Conservation (phyloP, 1,140 invertebrate species). For the Popillia japonica region DNA sequence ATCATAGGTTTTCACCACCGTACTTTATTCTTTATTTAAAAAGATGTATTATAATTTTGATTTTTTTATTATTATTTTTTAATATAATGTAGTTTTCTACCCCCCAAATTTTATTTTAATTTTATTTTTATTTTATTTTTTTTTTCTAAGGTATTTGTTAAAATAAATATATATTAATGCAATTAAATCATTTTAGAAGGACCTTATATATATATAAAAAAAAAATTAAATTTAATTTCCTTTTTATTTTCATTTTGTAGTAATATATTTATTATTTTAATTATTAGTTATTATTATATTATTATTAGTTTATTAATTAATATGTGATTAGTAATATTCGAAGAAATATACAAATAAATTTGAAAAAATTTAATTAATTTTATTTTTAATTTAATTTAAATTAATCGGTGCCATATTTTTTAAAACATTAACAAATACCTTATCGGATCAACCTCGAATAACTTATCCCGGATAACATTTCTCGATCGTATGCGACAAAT, state of each 20-base stretch:
- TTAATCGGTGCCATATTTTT: neutral
- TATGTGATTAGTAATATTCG: conserved; percentile 22
- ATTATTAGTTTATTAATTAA: conserved; percentile 31
- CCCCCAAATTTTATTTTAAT: no score
- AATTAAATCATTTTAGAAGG: neutral
- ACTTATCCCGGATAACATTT: no score
- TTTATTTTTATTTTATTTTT: neutral
- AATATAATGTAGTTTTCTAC: no score
- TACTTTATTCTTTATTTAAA: no score
- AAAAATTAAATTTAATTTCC: neutral
- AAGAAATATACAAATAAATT: conserved; percentile 18
- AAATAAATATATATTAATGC: neutral
- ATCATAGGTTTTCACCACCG: no score
- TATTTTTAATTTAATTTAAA: neutral
- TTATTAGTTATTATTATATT: conserved; percentile 25
- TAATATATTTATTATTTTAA: conserved; percentile 28
- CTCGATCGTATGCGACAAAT: no score
- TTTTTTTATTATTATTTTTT: no score
- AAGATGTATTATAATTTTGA: no score
- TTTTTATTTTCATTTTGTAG: neutral
- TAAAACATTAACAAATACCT: conserved; percentile 2
- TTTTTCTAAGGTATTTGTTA: conserved; percentile 25
- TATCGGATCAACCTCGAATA: neutral
- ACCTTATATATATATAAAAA: neutral
- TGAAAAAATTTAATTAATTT: neutral